Base-by-base conservation (phyloP, 2,888 invertebrate genomes). In the Ferdinandea cuprea region DNA sequence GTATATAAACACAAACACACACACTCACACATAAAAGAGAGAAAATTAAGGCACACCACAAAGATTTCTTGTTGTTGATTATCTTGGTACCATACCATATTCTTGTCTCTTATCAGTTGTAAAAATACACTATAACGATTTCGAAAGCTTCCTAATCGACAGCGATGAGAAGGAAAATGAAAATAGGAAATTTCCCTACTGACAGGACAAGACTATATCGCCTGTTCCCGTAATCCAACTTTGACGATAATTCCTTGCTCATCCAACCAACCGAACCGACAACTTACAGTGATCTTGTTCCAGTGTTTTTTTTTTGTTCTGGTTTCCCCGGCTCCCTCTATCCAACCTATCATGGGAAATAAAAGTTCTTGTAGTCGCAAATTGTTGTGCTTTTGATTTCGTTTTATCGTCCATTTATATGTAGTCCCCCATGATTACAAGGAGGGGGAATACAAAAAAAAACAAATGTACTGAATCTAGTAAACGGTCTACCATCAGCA, bases 331-430 rank as follows among this genome's bases (percentile, higher is more conserved):
- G n/a, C n/a, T n/a, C n/a, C n/a, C 37, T 58, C 30, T 37, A 4
- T 13, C 30, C 19, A 19, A 46, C 42, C 68, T 78, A 83, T 78
- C 78, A 78, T 72, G 78, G 83, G 83, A 78, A 78, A 83, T 83
- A 83, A 77, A 78, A 78, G 77, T 78, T 83, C 83, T 66, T 61
- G 68, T 61, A 78, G 78, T 81, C 56, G 58, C 78, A 83, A 78
- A 78, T 83, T 73, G 83, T 77, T 72, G 72, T 72, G 83, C 78
- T 72, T 83, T 83, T 83, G 78, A 83, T 83, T 83, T 83, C 72
- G 68, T 83, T 83, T 83, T 83, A 83, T 83, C 72, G 72, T 83
- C 73, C 72, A 73, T 83, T 83, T 83, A 66, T 72, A 73, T 78
- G 72, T 68, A 73, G 68, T 78, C 78, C 77, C 78, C 65, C 66